Evolutionary conservation across 2,797 vertebrate genomes (phyloP).

Genomic region (Melanotaenia maccullochi): DNA sequence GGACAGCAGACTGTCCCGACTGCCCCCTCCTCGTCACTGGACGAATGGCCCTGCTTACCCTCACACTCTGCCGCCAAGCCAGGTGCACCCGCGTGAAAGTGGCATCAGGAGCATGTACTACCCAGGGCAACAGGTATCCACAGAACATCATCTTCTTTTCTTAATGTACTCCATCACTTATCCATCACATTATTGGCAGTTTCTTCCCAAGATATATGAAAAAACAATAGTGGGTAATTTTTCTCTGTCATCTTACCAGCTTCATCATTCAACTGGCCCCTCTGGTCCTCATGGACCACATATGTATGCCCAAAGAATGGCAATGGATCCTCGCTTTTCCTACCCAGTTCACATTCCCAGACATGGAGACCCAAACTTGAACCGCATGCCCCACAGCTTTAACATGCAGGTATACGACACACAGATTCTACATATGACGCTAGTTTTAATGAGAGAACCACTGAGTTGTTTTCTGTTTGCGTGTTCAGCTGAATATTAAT

Average conservation of each 20-base stretch:
- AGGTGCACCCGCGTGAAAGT: constrained; percentile 74
- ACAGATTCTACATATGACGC: neutral
- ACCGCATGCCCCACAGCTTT: constrained; percentile 82
- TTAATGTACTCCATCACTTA: neutral
- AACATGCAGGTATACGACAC: constrained; percentile 87
- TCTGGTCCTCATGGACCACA: constrained; percentile 79
- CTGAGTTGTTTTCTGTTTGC: neutral
- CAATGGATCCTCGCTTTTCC: constrained; percentile 84
- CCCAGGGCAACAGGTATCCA: constrained; percentile 78
- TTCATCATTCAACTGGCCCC: constrained; percentile 78
- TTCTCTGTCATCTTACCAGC: constrained; percentile 34
- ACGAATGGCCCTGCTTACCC: constrained; percentile 75
- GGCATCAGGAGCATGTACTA: constrained; percentile 77
- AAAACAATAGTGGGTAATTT: neutral
- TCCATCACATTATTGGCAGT: neutral
- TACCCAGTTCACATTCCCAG: constrained; percentile 86
- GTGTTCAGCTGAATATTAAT: neutral
- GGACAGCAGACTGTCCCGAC: constrained; percentile 56
- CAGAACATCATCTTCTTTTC: neutral
- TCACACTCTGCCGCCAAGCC: constrained; percentile 71
- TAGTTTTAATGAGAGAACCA: too few species aligned
- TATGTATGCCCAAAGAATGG: constrained; percentile 84
- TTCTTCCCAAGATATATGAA: neutral
- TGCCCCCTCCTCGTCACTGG: constrained; percentile 67
- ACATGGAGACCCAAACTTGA: constrained; percentile 83